These are phyloP conservation scores for Lepus timidus DNA, from an alignment of 2,113 vertebrate species.

Conservation along the genomic window DNA sequence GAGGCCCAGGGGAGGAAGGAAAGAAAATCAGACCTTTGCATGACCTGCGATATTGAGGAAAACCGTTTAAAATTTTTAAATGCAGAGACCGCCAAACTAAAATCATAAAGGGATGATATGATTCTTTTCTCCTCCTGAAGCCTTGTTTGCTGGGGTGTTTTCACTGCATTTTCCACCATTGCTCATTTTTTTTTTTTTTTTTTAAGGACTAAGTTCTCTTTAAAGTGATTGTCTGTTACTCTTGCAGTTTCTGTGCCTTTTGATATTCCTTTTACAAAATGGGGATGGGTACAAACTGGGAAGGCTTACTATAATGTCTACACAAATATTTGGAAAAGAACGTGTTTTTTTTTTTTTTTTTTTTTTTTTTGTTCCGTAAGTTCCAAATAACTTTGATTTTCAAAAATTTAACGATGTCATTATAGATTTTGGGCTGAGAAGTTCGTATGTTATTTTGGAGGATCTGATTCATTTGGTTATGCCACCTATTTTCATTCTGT, in stretches of 20 bases:
- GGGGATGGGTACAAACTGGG: not conserved
- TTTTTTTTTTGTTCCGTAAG: not conserved
- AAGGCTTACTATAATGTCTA: not conserved
- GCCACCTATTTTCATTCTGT: constrained; percentile 65
- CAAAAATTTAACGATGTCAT: constrained; percentile 28
- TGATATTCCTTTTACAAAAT: constrained; percentile 41
- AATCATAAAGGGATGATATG: not conserved
- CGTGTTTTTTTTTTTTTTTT: not conserved
- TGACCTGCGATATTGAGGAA: not conserved
- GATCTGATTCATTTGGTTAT: constrained; percentile 68
- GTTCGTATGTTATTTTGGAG: constrained; percentile 50
- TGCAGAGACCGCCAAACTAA: not conserved
- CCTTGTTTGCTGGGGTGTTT: not conserved
- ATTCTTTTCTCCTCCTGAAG: not conserved
- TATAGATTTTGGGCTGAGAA: constrained; percentile 52
- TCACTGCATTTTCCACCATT: not conserved
- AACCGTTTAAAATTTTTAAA: not conserved
- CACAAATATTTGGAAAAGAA: not conserved
- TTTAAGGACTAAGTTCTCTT: not conserved
- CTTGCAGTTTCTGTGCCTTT: constrained; percentile 17
- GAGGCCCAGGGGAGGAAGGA: not conserved
- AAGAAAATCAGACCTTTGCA: not conserved
- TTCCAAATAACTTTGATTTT: constrained; percentile 51
- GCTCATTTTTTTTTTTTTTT: not conserved
- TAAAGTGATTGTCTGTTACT: constrained; percentile 19